Conservation (phyloP, 2,888 invertebrate genomes). For the Sarcophaga subvicina region DNA sequence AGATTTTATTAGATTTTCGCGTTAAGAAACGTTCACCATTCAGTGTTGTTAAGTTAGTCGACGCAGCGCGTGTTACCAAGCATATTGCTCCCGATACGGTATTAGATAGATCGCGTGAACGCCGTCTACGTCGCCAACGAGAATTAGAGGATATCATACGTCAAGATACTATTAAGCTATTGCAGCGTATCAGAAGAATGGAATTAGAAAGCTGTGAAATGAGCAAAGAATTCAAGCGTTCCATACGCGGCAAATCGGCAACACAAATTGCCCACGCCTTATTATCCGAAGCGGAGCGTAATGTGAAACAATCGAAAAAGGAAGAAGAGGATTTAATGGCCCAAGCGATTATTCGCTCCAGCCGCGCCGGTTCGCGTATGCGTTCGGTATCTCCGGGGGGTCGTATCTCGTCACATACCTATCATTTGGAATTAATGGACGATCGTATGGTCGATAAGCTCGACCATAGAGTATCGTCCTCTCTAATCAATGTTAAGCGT, state of each 20-base stretch:
- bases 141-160: slow-evolving; percentile 85
- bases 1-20: slow-evolving; percentile 83
- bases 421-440: slow-evolving; percentile 80
- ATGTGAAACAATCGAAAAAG: slow-evolving; percentile 78
- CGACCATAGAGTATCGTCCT: slow-evolving; percentile 81
- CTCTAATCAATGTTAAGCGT: slow-evolving; percentile 80
- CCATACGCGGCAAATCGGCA: slow-evolving; percentile 88
- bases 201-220: slow-evolving; percentile 83
- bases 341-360: slow-evolving; percentile 77
- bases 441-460: slow-evolving; percentile 81
- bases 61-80: slow-evolving; percentile 82
- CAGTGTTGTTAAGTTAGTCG: slow-evolving; percentile 83
- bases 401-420: slow-evolving; percentile 74
- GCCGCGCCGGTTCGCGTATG: slow-evolving; percentile 78
- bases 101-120: slow-evolving; percentile 81
- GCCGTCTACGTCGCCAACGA: slow-evolving; percentile 81
- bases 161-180: slow-evolving; percentile 78
- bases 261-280: slow-evolving; percentile 87
- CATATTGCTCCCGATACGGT: slow-evolving; percentile 82
- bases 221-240: slow-evolving; percentile 82
- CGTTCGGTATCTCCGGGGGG: slow-evolving; percentile 76
- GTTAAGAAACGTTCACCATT: slow-evolving; percentile 81
- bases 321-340: slow-evolving; percentile 79
- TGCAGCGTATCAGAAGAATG: slow-evolving; percentile 80
- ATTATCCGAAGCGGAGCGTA: slow-evolving; percentile 84